Conservation (phyloP, 2,797 vertebrate genomes). For the Xenentodon cancila region DNA sequence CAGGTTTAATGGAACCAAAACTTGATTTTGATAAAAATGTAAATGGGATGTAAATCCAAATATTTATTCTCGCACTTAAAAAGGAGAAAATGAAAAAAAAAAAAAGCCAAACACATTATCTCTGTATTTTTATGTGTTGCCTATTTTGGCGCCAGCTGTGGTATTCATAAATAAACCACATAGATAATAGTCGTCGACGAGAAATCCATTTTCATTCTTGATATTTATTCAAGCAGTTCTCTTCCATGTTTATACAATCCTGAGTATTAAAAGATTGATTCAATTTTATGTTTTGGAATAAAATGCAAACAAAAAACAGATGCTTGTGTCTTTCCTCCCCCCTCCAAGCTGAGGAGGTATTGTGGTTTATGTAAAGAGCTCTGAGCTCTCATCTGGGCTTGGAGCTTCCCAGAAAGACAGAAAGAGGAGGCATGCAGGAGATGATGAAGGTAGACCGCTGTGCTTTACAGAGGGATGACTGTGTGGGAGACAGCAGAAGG, state of each 20-base stretch:
- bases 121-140: constrained; percentile 77
- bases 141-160: constrained; percentile 75
- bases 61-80: constrained; percentile 83
- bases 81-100: constrained; percentile 77
- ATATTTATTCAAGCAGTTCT: constrained; percentile 86
- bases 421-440: constrained; percentile 45
- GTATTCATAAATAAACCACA: constrained; percentile 84
- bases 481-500: constrained; percentile 72
- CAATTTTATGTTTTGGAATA: constrained; percentile 91
- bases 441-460: constrained; percentile 65
- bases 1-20: constrained; percentile 59
- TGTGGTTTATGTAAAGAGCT: constrained; percentile 79
- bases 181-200: constrained; percentile 86
- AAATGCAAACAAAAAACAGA: constrained; percentile 95
- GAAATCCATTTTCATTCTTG: constrained; percentile 92
- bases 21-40: constrained; percentile 82
- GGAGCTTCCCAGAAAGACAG: constrained; percentile 70
- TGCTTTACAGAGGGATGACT: constrained; percentile 47
- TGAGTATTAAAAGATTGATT: constrained; percentile 95
- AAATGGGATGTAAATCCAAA: constrained; percentile 83
- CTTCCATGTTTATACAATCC: constrained; percentile 89
- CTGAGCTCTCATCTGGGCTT: constrained; percentile 78
- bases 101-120: constrained; percentile 79
- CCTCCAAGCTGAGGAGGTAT: constrained; percentile 74
- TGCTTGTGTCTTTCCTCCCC: constrained; percentile 76